Base-by-base conservation (phyloP, 2,797 vertebrate genomes). In the Chaetodon trifasciatus region DNA sequence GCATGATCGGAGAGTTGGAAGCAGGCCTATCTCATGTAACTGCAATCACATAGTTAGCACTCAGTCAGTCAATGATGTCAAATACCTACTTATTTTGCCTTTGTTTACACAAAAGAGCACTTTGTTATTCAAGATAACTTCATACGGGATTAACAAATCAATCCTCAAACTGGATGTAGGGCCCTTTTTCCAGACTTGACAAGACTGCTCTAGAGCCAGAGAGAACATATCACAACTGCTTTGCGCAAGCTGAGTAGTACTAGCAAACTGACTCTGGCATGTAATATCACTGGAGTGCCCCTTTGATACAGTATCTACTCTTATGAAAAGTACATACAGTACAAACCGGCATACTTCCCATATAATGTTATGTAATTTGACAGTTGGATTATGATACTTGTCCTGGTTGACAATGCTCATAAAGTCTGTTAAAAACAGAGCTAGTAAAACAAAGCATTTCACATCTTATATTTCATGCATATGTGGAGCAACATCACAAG, bases 191-290 rank as follows among this genome's bases (percentile, higher is more conserved):
- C 53, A 58, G 28, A 46, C 39, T 21, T 8, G 6, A 21, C 21
- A 50, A n/a, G 1, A 0, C 44, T 70, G 1, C 17, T 17, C 39
- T n/a, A 70, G 24, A 67, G 19, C 37, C 57, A 53, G 42, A 74
- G 4, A 24, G 3, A 3, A 56, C 19, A 53, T 8, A 35, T 49
- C 8, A 24, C 6, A 57, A 46, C 40, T 16, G 11, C 44, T 44
- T n/a, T 10, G 50, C 23, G 52, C n/a, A 37, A 9, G 50, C 42
- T 42, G 21, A 69, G 37, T 40, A 13, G 8, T 32, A 28, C 16
- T 56, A 40, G 40, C 19, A 52, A 21, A 65, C 5, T 42, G 35
- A 32, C 17, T 79, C 35, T 44, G 42, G 64, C 44, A 75, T 35
- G 7, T 39, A 39, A 47, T 50, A 57, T 53, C 16, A 44, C 23